Evolutionary conservation across 2,113 vertebrate species (phyloP), one percentile per base, ranked within the genome.

Genomic region (Ia io): DNA sequence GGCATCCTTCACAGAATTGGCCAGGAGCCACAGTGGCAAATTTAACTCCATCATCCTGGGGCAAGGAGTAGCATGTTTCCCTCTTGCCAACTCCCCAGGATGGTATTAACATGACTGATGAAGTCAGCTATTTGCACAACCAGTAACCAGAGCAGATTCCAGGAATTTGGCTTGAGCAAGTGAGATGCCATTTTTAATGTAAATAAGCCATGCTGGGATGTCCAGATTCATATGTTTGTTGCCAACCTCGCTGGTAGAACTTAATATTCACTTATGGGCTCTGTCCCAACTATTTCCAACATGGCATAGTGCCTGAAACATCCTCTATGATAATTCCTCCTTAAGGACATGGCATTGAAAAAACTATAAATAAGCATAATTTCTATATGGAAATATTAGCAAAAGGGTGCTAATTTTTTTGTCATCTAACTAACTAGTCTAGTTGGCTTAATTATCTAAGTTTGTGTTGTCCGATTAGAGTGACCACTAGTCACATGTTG

Each of bases 1-100:
- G 96, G 56, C 82, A 61, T 84, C 86, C 14, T 86, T 97, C 69
- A 93, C 51, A 95, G 90, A 78, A 20, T 8, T 95, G 93, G 94
- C 91, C 78, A 56, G 63, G 47, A 70, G 73, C 94, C 94, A 86
- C 59, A 61, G 77, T 51, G 82, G 78, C 76, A 93, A 93, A 83
- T 78, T 87, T 61, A 77, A 84, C 71, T 90, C 80, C 47, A 85
- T 78, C 86, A 80, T 88, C 84, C 92, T 10, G 6, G 92, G 82
- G 71, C 88, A 95, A 84, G 84, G 92, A 93, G 78, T 42, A 74
- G 65, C 20, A 32, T 61, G 91, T 16, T 69, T 90, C 53, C 18
- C 73, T 83, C 69, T 40, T 86, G 91, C 83, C 95, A 94, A 18
- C 79, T 91, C 70, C 51, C 13, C 59, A 28, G 59, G 49, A 51